These are phyloP conservation scores for Synaphobranchus kaupii DNA, from an alignment of 2,797 vertebrate species.

Conservation along the genomic window DNA sequence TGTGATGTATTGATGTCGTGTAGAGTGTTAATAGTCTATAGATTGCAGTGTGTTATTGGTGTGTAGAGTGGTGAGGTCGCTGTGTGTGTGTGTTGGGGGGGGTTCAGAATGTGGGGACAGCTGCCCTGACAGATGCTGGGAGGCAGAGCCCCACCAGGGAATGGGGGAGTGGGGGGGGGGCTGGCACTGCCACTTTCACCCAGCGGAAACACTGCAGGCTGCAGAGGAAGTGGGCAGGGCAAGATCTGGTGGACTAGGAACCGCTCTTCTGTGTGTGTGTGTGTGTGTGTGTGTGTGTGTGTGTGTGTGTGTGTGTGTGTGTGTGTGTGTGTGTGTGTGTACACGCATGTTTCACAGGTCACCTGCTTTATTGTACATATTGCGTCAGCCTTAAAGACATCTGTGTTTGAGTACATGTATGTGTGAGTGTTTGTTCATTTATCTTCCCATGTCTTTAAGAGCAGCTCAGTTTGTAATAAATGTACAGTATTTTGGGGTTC, in stretches of 20 bases:
- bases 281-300: conserved; percentile 47
- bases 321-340: conserved; percentile 30
- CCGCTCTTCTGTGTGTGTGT: conserved; percentile 57
- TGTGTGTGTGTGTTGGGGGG: conserved; percentile 60
- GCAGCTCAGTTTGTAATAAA: not conserved
- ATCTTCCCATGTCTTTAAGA: not conserved
- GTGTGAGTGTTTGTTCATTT: not conserved
- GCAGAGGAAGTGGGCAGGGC: conserved; percentile 82
- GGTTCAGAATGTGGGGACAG: conserved; percentile 81
- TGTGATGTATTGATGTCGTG: not conserved
- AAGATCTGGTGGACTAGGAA: conserved; percentile 75
- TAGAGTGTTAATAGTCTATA: not conserved
- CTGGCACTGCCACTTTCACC: conserved; percentile 72
- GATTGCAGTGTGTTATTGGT: not conserved
- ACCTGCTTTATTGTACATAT: conserved; percentile 21
- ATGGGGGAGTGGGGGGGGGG: conserved; percentile 63
- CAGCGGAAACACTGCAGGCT: conserved; percentile 83
- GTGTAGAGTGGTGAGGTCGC: not conserved
- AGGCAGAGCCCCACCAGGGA: conserved; percentile 84
- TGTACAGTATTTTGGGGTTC: not conserved
- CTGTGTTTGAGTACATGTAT: not conserved
- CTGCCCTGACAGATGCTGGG: conserved; percentile 81
- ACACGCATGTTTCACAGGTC: not conserved
- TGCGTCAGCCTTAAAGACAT: not conserved
- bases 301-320: conserved; percentile 23